Evolutionary conservation across 2,888 invertebrate genomes (phyloP).

Genomic region (Minunthozetes semirufus): DNA sequence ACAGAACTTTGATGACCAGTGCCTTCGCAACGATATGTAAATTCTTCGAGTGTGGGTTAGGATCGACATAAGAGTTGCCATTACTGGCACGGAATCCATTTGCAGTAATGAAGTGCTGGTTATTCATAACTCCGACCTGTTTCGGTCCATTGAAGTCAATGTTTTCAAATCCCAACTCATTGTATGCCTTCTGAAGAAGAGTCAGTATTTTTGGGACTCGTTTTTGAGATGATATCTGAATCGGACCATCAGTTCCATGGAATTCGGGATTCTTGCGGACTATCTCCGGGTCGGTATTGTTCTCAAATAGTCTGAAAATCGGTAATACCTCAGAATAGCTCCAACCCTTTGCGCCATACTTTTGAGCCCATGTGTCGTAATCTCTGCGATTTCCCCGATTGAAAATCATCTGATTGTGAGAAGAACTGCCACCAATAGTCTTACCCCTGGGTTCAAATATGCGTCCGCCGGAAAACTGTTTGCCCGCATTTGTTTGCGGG

Average conservation of each 20-base stretch:
- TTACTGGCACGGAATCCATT: not conserved
- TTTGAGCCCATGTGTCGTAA: slow-evolving; percentile 25
- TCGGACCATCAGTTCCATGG: slow-evolving; percentile 28
- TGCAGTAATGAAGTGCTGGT: not conserved
- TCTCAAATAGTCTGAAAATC: slow-evolving; percentile 18
- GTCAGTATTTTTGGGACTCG: not conserved
- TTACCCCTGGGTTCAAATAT: slow-evolving; percentile 14
- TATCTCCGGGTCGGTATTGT: slow-evolving; percentile 29
- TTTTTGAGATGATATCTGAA: not conserved
- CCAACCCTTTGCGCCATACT: slow-evolving; percentile 31
- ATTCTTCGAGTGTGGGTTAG: slow-evolving; percentile 25
- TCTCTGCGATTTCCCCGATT: slow-evolving; percentile 27
- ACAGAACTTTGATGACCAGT: slow-evolving; percentile 9
- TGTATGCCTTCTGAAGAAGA: not conserved
- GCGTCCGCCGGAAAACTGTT: not conserved
- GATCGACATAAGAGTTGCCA: slow-evolving; percentile 21
- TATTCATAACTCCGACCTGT: slow-evolving; percentile 15
- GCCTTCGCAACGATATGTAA: slow-evolving; percentile 20
- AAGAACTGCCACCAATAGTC: slow-evolving; percentile 26
- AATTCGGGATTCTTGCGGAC: slow-evolving; percentile 14
- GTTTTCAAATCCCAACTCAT: slow-evolving; percentile 19
- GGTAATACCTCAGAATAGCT: slow-evolving; percentile 20
- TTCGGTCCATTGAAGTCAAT: slow-evolving; percentile 21
- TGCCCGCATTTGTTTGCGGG: slow-evolving; percentile 19
- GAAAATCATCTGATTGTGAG: slow-evolving; percentile 30